Evolutionary conservation across 2,113 vertebrate genomes (phyloP).

Genomic region (Ascaphus truei): DNA sequence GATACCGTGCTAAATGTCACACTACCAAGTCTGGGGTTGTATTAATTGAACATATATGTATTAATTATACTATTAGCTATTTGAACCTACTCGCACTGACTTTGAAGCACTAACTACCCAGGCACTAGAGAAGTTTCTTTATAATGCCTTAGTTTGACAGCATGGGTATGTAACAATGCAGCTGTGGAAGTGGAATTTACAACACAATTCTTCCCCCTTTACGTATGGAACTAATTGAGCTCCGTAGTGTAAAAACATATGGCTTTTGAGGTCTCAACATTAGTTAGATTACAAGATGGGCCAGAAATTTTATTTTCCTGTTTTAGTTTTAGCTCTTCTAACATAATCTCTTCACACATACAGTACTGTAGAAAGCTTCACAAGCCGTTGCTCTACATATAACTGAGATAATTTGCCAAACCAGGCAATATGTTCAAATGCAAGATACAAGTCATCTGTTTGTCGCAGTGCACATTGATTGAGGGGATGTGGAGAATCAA

Average conservation of each 20-base stretch:
- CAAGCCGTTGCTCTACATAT: not conserved
- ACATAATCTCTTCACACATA: too few relatives aligned
- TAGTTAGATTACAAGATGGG: not conserved
- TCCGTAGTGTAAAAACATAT: constrained; percentile 14
- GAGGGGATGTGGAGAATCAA: constrained; percentile 9
- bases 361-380: not conserved
- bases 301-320: not conserved
- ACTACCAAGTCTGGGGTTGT: too few relatives aligned
- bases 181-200: too few relatives aligned
- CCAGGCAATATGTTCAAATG: constrained; percentile 13
- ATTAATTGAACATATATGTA: too few relatives aligned
- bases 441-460: constrained; percentile 16
- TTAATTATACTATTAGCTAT: too few relatives aligned
- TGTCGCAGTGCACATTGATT: constrained; percentile 26
- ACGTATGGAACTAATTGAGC: constrained; percentile 11
- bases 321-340: not conserved
- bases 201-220: too few relatives aligned
- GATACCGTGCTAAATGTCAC: too few relatives aligned
- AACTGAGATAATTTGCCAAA: not conserved
- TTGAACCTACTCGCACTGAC: too few relatives aligned
- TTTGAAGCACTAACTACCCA: too few relatives aligned
- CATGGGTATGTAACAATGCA: too few relatives aligned
- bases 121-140: too few relatives aligned
- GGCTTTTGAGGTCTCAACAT: constrained; percentile 4
- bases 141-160: too few relatives aligned